Percentiles rank a stretch among this genome's conserved stretches.
Conservation (phyloP, 2,888 invertebrate genomes). For the Yponomeuta plumbellus region DNA sequence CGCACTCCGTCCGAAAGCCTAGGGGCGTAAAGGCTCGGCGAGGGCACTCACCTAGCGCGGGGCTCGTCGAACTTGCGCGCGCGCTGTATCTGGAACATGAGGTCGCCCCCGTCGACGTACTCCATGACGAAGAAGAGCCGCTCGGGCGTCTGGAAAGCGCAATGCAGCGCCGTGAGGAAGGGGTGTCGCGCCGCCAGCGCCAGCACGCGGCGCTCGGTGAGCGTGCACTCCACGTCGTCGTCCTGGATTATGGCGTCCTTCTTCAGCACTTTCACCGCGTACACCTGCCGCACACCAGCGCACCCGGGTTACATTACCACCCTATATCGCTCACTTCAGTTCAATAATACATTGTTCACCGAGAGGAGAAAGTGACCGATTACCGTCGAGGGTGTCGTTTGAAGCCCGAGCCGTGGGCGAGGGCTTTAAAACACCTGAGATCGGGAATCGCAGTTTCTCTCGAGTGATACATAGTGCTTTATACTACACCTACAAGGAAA, state of each 20-base stretch:
- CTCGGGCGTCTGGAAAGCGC: constrained; percentile 97
- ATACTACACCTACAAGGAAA: too few relatives aligned
- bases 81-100: constrained; percentile 99
- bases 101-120: constrained; percentile 97
- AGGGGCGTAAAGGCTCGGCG: neutral
- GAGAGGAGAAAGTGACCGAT: too few relatives aligned
- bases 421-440: too few relatives aligned
- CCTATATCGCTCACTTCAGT: too few relatives aligned
- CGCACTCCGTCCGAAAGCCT: too few relatives aligned
- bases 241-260: constrained; percentile 99
- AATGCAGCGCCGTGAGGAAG: constrained; percentile 97
- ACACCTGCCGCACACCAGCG: constrained; percentile 76
- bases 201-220: constrained; percentile 98
- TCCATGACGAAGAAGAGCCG: constrained; percentile 99
- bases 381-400: too few relatives aligned
- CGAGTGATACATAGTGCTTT: too few relatives aligned
- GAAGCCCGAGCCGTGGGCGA: too few relatives aligned
- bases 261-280: constrained; percentile 92
- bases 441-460: too few relatives aligned
- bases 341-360: too few relatives aligned
- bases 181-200: constrained; percentile 98
- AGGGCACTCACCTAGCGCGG: constrained; percentile 82
- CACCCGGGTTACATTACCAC: too few relatives aligned
- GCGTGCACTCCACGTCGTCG: constrained; percentile 99
- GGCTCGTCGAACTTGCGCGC: constrained; percentile 98